Percentiles rank a stretch among this genome's conserved stretches.
Conservation (phyloP, 2,113 vertebrate genomes). For the Passer montanus region DNA sequence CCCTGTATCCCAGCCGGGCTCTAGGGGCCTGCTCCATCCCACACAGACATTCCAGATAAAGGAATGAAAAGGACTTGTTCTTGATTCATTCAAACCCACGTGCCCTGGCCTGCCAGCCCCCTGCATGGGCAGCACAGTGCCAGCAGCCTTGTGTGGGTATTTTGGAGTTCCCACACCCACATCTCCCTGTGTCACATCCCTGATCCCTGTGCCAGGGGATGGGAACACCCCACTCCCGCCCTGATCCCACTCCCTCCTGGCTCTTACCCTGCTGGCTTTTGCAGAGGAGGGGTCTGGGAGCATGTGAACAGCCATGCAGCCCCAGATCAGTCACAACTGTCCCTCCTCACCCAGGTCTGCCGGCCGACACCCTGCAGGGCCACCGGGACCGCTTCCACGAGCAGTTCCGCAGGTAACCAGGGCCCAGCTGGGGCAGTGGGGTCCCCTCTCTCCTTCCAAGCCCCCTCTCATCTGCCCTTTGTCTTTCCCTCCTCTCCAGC, state of each 20-base stretch:
- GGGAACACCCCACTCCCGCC: not conserved
- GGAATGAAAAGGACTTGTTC: not conserved
- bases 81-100: not conserved
- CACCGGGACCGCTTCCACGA: constrained; percentile 96
- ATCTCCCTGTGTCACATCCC: not conserved
- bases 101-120: not conserved
- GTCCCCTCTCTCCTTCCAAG: not conserved
- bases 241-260: not conserved
- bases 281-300: not conserved
- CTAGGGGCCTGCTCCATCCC: not conserved
- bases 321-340: rapidly evolving
- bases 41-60: not conserved
- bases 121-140: rapidly evolving
- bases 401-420: constrained; percentile 90
- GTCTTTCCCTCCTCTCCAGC: constrained; percentile 59
- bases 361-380: constrained; percentile 91
- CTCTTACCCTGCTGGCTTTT: not conserved
- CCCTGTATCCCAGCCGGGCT: rapidly evolving
- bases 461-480: not conserved
- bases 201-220: not conserved
- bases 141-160: rapidly evolving
- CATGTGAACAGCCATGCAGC: rapidly evolving
- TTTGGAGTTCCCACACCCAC: not conserved
- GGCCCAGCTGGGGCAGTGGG: rapidly evolving
- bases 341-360: constrained; percentile 79